Evolutionary conservation across 2,888 invertebrate species (phyloP).

Genomic region (Stenolophus ochropezus): DNA sequence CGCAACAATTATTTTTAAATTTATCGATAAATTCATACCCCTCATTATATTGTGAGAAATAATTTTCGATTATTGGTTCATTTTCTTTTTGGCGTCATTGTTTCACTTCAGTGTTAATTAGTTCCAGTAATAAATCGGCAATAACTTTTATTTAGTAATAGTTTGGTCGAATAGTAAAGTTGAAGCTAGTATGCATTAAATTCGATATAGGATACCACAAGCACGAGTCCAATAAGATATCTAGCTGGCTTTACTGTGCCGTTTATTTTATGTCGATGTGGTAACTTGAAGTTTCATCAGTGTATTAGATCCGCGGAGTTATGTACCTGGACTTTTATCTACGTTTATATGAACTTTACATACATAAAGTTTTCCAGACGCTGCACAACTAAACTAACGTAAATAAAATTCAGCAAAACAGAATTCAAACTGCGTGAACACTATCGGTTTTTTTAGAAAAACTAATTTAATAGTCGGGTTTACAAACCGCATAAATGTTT

Average conservation of each 20-base stretch:
- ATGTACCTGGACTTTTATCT: constrained; percentile 8
- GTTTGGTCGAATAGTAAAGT: constrained; percentile 2
- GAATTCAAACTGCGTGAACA: too few relatives aligned
- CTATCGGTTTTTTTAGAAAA: too few relatives aligned
- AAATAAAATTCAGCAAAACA: too few relatives aligned
- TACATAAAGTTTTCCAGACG: neutral
- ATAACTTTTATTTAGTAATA: neutral
- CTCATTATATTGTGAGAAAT: too few relatives aligned
- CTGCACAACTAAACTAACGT: neutral
- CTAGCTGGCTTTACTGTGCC: constrained; percentile 7
- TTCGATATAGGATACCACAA: constrained; percentile 7
- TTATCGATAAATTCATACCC: too few relatives aligned
- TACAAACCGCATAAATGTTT: too few relatives aligned
- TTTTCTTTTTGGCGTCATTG: neutral
- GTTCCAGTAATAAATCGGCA: neutral
- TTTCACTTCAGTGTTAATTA: constrained; percentile 1
- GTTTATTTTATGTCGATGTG: constrained; percentile 32
- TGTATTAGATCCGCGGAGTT: neutral
- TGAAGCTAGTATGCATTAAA: neutral
- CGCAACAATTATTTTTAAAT: too few relatives aligned
- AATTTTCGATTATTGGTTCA: neutral
- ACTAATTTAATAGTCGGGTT: too few relatives aligned
- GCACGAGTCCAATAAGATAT: constrained; percentile 8
- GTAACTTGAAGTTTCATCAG: constrained; percentile 15
- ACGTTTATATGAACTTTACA: neutral